Evolutionary conservation across 2,888 invertebrate genomes (phyloP), one percentile per base, ranked within the genome.

Genomic region (Agrotis ipsilon): DNA sequence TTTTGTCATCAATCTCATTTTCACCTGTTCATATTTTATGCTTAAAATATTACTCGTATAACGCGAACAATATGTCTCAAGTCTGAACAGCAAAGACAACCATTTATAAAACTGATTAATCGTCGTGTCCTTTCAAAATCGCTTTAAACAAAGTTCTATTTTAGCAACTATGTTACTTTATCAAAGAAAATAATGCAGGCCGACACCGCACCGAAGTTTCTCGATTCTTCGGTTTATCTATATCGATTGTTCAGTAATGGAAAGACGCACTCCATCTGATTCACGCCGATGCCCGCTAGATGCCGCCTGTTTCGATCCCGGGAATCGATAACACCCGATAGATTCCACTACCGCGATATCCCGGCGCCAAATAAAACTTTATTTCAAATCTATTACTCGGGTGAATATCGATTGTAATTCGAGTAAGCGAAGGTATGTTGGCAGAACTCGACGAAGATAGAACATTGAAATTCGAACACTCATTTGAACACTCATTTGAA

Each of bases 231-330:
- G 71, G 75, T 80, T 39, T 84, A 88, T 87, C 84, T 87, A 72
- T 79, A 78, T 67, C 80, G 78, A 82, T 84, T 83, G 82, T 85
- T 80, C 77, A 52, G 72, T 87, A 88, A 88, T 88, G 86, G 84
- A 81, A 81, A 82, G 77, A 85, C 61, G 71, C 82, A 83, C 83
- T 86, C 73, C 68, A 78, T 82, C 84, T 84, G 84, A 86, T 86
- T 85, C 78, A 87, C 82, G 72, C 72, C 80, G 55, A 75, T 77
- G 76, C 80, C 76, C 80, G 71, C 78, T 76, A 85, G 85, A 84
- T 87, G 80, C 78, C 75, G 79, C 80, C 80, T 75, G 76, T 72
- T 62, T 75, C 72, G 89, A 89, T 87, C 66, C 85, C 86, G 71
- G 77, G 68, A 61, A 68, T 75, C 71, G 89, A 89, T 89, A 87